Evolutionary conservation across 2,888 invertebrate genomes (phyloP).

Genomic region (Stegophylla sp.): DNA sequence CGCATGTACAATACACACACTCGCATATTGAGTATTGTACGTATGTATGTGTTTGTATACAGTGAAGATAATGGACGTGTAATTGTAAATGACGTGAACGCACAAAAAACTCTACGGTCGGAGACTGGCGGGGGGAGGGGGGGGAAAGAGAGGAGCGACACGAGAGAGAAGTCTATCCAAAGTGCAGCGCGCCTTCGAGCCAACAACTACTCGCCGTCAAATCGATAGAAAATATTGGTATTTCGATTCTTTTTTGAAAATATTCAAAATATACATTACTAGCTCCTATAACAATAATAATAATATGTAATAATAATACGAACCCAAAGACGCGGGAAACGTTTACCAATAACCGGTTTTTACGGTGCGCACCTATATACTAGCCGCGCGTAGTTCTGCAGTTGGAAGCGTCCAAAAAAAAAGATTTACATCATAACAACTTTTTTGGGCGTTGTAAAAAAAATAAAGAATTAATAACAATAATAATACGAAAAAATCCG

Average conservation of each 20-base stretch:
- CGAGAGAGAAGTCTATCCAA: no score
- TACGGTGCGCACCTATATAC: not conserved
- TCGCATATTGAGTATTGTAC: not conserved
- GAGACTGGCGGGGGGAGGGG: no score
- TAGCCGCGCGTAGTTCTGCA: not conserved
- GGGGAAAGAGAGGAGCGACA: not conserved
- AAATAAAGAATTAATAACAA: no score
- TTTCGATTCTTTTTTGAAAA: not conserved
- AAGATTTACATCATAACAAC: not conserved
- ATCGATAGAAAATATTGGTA: not conserved
- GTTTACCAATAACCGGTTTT: conserved; percentile 13
- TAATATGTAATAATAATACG: not conserved
- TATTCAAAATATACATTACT: no score
- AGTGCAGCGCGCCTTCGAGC: no score
- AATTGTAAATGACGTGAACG: conserved; percentile 10
- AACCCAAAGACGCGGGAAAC: not conserved
- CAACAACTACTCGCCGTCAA: not conserved
- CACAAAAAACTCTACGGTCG: not conserved
- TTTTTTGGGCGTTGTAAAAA: not conserved
- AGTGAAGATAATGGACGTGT: conserved; percentile 31
- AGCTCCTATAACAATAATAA: no score
- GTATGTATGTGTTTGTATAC: not conserved
- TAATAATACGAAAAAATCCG: not conserved
- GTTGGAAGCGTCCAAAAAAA: not conserved
- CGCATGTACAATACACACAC: not conserved